Evolutionary conservation across 2,797 vertebrate genomes (phyloP).

Genomic region (Spondyliosoma cantharus): DNA sequence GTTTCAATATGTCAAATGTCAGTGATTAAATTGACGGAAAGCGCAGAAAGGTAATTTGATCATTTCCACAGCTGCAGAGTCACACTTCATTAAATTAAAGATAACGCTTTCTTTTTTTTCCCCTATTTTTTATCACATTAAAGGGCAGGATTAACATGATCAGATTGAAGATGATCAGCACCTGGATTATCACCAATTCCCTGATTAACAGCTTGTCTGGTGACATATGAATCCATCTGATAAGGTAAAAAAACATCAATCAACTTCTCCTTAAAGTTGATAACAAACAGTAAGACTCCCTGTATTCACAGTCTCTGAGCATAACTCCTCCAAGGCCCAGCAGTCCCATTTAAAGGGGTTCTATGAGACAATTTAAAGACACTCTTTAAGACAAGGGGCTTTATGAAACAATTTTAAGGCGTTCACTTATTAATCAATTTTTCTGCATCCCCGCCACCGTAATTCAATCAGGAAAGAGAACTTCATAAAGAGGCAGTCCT

Average conservation of each 20-base stretch:
- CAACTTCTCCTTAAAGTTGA: not conserved
- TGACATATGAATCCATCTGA: conserved; percentile 5
- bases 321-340: not conserved
- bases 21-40: not conserved
- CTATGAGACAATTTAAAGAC: no score
- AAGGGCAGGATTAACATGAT: not conserved
- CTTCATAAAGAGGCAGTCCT: no score
- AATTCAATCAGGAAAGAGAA: no score
- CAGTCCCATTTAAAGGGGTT: no score
- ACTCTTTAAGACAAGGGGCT: no score
- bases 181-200: conserved; percentile 12
- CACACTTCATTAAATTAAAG: not conserved
- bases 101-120: not conserved
- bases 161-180: not conserved
- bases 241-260: not conserved
- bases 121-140: no score
- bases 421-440: no score
- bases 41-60: not conserved
- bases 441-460: no score
- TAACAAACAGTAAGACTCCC: conserved; percentile 8
- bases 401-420: no score
- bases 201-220: conserved; percentile 5
- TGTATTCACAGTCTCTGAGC: conserved; percentile 1
- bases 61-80: not conserved
- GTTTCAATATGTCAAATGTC: not conserved